A percentile compares a stretch with the other conserved stretches of the same genome.
Evolutionary conservation across 2,888 invertebrate species (phyloP).

Genomic region (Vanessa cardui): DNA sequence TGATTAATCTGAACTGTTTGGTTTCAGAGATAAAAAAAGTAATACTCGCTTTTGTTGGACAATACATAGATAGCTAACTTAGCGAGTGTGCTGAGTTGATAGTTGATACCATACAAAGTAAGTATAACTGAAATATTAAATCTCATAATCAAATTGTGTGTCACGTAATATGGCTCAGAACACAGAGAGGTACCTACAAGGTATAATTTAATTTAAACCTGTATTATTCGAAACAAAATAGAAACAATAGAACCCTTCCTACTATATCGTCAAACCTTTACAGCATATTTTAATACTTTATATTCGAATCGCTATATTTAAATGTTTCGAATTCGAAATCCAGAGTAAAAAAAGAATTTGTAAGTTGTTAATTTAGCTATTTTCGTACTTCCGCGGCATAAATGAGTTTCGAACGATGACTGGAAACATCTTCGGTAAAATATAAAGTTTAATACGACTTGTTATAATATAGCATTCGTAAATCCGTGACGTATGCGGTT

Average conservation of each 20-base stretch:
- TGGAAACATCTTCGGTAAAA: constrained; percentile 51
- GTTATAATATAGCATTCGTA: constrained; percentile 52
- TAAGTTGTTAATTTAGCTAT: constrained; percentile 45
- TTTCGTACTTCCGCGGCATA: constrained; percentile 51
- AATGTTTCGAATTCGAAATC: background rate
- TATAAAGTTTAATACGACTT: constrained; percentile 55
- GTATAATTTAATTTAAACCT: constrained; percentile 37
- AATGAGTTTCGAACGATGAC: constrained; percentile 48
- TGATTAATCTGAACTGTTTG: background rate
- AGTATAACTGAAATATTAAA: constrained; percentile 43
- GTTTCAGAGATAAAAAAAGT: constrained; percentile 3
- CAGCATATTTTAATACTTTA: too few relatives aligned
- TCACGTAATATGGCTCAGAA: constrained; percentile 41
- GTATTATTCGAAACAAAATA: background rate
- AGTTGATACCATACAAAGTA: constrained; percentile 41
- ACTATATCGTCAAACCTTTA: too few relatives aligned
- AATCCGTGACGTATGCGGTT: constrained; percentile 69
- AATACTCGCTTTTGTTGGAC: background rate
- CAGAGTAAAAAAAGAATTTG: background rate
- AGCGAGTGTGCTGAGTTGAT: constrained; percentile 12
- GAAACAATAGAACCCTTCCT: background rate
- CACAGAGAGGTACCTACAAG: constrained; percentile 26
- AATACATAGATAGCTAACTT: background rate
- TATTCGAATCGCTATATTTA: background rate
- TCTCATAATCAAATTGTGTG: constrained; percentile 44